These are phyloP conservation scores for Escarpia spicata DNA, from an alignment of 2,888 invertebrate genomes.

Conservation along the genomic window DNA sequence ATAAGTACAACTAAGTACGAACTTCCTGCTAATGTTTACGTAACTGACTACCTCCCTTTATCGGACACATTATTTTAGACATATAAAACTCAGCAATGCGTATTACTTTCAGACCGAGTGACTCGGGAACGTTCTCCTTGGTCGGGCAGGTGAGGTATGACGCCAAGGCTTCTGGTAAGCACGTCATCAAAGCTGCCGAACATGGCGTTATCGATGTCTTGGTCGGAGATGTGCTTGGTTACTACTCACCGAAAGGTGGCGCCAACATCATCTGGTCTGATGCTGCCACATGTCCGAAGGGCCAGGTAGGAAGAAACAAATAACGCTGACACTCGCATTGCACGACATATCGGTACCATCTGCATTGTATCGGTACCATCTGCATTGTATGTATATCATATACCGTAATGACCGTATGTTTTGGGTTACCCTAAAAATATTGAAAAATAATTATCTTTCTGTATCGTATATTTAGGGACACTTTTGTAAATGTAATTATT, in stretches of 20 bases:
- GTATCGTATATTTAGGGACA: too few species aligned
- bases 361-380: too few species aligned
- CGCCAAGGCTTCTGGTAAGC: neutral
- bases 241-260: neutral
- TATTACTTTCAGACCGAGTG: neutral
- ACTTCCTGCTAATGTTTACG: too few species aligned
- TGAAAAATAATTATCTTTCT: too few species aligned
- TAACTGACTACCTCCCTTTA: too few species aligned
- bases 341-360: neutral
- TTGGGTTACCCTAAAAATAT: too few species aligned
- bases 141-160: neutral
- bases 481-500: too few species aligned
- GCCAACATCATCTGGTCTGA: neutral
- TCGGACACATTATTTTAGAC: neutral
- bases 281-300: neutral
- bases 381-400: too few species aligned
- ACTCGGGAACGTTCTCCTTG: neutral
- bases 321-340: neutral
- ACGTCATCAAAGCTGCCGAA: neutral
- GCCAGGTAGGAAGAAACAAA: neutral
- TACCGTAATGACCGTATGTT: too few species aligned
- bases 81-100: neutral
- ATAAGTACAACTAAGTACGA: too few species aligned
- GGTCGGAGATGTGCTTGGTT: neutral
- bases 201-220: constrained; percentile 3